Evolutionary conservation across 2,113 vertebrate genomes (phyloP).

Genomic region (Saguinus midas): DNA sequence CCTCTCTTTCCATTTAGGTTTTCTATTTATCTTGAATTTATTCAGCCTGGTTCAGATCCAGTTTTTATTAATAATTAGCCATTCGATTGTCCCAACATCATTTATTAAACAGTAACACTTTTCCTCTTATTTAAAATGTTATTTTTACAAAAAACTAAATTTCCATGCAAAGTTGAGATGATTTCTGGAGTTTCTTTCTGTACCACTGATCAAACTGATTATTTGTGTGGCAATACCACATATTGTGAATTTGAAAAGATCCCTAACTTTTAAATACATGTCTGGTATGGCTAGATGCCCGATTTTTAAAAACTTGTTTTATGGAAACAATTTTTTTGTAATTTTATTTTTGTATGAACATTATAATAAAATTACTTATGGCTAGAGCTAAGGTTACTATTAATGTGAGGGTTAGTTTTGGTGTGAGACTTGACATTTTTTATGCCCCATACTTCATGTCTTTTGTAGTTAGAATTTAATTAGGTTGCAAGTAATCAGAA

Average conservation of each 20-base stretch:
- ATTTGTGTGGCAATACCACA: background rate
- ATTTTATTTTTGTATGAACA: background rate
- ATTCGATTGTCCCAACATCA: background rate
- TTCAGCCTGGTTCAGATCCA: background rate
- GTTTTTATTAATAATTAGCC: background rate
- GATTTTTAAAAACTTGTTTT: background rate
- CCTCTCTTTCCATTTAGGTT: background rate
- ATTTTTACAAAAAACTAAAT: background rate
- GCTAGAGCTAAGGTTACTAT: background rate
- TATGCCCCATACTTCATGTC: background rate
- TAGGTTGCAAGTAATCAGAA: background rate
- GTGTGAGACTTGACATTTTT: background rate
- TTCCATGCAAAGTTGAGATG: background rate
- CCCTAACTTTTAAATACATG: background rate
- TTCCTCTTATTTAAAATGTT: background rate
- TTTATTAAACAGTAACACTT: background rate
- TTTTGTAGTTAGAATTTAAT: background rate
- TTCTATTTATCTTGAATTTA: background rate
- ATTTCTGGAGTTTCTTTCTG: background rate
- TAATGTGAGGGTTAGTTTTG: background rate
- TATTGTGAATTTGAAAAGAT: background rate
- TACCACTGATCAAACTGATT: background rate
- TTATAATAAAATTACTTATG: background rate
- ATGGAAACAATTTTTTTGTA: background rate
- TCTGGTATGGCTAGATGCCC: background rate